phyloP scores from a whole-genome alignment of 2,888 invertebrate genomes.

The Athalia cordata region DNA sequence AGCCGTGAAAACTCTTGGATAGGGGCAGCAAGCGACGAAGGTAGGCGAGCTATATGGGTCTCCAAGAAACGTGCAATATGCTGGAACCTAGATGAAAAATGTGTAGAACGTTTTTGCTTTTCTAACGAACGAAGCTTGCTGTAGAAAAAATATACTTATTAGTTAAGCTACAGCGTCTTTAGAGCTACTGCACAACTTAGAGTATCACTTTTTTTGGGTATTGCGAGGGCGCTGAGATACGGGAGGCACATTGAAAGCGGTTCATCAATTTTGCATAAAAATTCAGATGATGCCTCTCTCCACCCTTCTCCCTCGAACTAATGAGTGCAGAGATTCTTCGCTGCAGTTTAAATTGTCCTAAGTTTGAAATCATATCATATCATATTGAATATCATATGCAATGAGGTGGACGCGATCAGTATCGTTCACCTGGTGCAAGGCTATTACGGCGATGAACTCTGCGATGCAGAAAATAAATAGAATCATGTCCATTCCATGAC shows the following conservation, averaged over 20 bases:
- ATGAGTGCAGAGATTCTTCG: too few species aligned
- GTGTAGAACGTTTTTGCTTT: constrained; percentile 13
- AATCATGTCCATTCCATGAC: not conserved
- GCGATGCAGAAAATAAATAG: not conserved
- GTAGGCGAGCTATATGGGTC: not conserved
- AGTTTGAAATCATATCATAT: too few species aligned
- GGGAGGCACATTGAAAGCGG: not conserved
- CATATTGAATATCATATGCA: too few species aligned
- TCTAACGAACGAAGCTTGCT: constrained; percentile 8
- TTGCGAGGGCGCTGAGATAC: not conserved
- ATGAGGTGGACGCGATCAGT: too few species aligned
- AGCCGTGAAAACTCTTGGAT: constrained; percentile 53
- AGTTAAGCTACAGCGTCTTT: not conserved
- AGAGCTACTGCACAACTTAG: not conserved
- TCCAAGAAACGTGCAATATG: constrained; percentile 36
- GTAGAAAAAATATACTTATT: constrained; percentile 4
- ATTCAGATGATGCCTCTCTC: not conserved
- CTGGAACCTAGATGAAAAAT: constrained; percentile 31
- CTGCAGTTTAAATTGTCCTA: too few species aligned
- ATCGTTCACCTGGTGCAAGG: not conserved
- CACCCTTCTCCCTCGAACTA: not conserved
- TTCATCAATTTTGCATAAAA: not conserved
- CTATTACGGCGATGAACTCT: not conserved
- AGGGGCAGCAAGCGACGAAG: not conserved
- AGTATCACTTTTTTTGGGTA: constrained; percentile 5